A percentile compares a stretch with the other conserved stretches of the same genome.
phyloP scores from a whole-genome alignment of 1,140 invertebrate species.

The Eupristina koningsbergeri region DNA sequence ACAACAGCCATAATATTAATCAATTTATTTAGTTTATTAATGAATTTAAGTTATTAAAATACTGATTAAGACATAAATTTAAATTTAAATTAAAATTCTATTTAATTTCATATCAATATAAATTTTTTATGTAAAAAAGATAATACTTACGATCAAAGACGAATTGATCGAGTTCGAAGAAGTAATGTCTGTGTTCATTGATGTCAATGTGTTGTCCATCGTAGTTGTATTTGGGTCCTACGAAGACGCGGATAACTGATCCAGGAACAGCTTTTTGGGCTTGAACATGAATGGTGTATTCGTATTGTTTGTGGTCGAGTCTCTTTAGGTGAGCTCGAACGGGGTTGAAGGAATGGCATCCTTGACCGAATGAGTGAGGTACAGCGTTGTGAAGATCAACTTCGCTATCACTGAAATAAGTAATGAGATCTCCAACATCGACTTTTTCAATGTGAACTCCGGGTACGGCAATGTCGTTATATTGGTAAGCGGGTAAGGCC shows the following conservation, averaged over 20 bases:
- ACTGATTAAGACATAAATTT: too few species aligned
- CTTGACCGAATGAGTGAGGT: conserved; percentile 54
- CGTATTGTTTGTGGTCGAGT: conserved; percentile 80
- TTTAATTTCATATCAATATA: neutral
- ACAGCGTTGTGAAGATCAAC: conserved; percentile 74
- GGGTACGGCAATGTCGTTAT: conserved; percentile 77
- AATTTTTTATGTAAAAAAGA: neutral
- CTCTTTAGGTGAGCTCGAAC: conserved; percentile 67
- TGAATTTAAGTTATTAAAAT: too few species aligned
- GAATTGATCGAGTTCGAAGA: conserved; percentile 81
- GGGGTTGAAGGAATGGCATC: conserved; percentile 57
- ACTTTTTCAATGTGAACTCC: conserved; percentile 79
- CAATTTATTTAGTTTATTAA: too few species aligned
- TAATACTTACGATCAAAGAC: conserved; percentile 72
- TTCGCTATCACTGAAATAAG: conserved; percentile 76
- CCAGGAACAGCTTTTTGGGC: conserved; percentile 67
- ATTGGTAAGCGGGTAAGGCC: conserved; percentile 76
- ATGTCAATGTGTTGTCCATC: conserved; percentile 74
- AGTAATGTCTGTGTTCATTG: conserved; percentile 76
- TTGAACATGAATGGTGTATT: conserved; percentile 73
- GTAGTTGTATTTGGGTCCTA: conserved; percentile 76
- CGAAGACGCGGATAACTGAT: conserved; percentile 74
- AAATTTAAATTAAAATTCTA: too few species aligned
- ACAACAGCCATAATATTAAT: too few species aligned
- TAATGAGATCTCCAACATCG: conserved; percentile 76